Evolutionary conservation across 2,797 vertebrate species (phyloP).

Genomic region (Fistularia commersonii): DNA sequence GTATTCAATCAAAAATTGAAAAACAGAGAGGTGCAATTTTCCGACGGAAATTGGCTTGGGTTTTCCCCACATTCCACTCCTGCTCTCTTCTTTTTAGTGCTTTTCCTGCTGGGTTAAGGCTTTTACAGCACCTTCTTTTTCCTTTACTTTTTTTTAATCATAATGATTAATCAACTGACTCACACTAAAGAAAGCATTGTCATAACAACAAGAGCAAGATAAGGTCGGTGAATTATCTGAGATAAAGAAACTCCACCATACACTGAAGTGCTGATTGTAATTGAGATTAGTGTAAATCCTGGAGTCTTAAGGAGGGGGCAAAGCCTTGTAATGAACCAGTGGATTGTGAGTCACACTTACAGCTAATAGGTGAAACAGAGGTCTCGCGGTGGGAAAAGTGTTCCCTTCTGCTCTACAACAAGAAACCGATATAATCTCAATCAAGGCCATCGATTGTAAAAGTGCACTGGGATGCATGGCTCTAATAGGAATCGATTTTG

Average conservation of each 20-base stretch:
- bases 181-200: conserved; percentile 15
- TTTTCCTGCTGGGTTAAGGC: too few relatives aligned
- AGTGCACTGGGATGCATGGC: conserved; percentile 45
- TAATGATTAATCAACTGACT: conserved; percentile 27
- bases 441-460: conserved; percentile 45
- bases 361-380: conserved; percentile 59
- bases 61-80: conserved; percentile 7
- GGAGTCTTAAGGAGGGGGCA: conserved; percentile 14
- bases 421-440: conserved; percentile 41
- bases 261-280: conserved; percentile 52
- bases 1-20: conserved; percentile 11
- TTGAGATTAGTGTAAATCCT: conserved; percentile 66
- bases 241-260: conserved; percentile 32
- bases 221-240: conserved; percentile 39
- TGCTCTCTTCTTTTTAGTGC: too few relatives aligned
- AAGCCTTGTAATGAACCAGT: conserved; percentile 48
- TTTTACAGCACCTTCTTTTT: neutral
- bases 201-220: conserved; percentile 24
- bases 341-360: conserved; percentile 41
- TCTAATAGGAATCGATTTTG: conserved; percentile 49
- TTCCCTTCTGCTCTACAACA: conserved; percentile 39
- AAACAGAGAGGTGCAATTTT: conserved; percentile 24
- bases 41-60: conserved; percentile 20
- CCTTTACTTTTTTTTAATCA: neutral
- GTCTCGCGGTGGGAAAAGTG: conserved; percentile 45